These are phyloP conservation scores for Disparrhopalites patrizii DNA, from an alignment of 2,888 invertebrate species.

Conservation along the genomic window DNA sequence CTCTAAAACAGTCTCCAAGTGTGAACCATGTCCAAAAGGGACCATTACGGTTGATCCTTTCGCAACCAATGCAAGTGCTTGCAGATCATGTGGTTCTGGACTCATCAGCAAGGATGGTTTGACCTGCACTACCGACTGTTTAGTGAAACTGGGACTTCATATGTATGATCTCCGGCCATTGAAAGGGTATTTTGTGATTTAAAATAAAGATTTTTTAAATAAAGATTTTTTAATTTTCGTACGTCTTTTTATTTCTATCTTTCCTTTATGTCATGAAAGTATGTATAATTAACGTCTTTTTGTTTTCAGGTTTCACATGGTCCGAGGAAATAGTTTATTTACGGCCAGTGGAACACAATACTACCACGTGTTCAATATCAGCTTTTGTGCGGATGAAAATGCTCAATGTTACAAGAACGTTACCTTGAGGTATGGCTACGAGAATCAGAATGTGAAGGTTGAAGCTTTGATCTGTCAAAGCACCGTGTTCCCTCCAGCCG, in stretches of 20 bases:
- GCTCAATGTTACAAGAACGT: slow-evolving; percentile 55
- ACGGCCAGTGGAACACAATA: slow-evolving; percentile 57
- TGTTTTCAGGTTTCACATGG: slow-evolving; percentile 51
- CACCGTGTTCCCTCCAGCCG: slow-evolving; percentile 51
- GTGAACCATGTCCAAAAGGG: slow-evolving; percentile 54
- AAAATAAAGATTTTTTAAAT: too few relatives aligned
- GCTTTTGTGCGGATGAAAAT: slow-evolving; percentile 54
- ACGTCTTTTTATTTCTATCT: too few relatives aligned
- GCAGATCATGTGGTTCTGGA: slow-evolving; percentile 55
- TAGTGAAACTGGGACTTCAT: slow-evolving; percentile 49
- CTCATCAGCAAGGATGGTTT: slow-evolving; percentile 52
- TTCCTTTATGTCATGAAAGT: not conserved
- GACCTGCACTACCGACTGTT: slow-evolving; percentile 54
- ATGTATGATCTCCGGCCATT: slow-evolving; percentile 51
- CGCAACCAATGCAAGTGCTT: slow-evolving; percentile 52
- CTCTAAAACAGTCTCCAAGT: slow-evolving; percentile 49
- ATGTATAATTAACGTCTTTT: too few relatives aligned
- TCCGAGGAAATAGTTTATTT: slow-evolving; percentile 53
- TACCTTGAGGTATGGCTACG: slow-evolving; percentile 49
- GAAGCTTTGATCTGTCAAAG: slow-evolving; percentile 52
- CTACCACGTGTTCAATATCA: slow-evolving; percentile 56
- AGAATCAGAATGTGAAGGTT: slow-evolving; percentile 44
- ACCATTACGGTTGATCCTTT: slow-evolving; percentile 51
- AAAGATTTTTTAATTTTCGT: not conserved
- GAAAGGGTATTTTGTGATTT: slow-evolving; percentile 50